Evolutionary conservation across 2,113 vertebrate species (phyloP).

Genomic region (Pelvicachromis taeniatus): DNA sequence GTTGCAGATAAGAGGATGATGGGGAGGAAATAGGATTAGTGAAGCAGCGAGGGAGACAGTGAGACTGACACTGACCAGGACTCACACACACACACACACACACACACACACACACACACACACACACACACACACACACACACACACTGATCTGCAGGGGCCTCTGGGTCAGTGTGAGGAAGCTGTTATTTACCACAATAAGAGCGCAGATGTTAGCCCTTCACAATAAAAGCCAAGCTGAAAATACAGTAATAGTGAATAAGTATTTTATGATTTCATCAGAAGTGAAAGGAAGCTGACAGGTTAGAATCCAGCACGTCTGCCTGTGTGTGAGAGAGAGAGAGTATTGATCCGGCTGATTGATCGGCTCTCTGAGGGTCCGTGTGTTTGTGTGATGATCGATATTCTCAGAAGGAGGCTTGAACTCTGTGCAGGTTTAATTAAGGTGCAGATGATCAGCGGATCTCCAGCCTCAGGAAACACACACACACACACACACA

Average conservation of each 20-base stretch:
- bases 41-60: background rate
- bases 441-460: background rate
- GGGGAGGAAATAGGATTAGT: slow-evolving; percentile 5
- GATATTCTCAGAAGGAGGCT: slow-evolving; percentile 2
- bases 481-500: background rate
- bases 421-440: background rate
- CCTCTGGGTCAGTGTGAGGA: background rate
- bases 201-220: background rate
- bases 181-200: background rate
- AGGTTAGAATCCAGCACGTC: background rate
- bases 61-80: background rate
- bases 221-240: background rate
- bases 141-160: background rate
- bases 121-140: background rate
- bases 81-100: rapidly evolving
- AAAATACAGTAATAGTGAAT: background rate
- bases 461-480: background rate
- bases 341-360: background rate
- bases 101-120: rapidly evolving
- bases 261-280: background rate
- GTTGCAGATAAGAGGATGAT: background rate
- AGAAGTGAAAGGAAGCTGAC: background rate
- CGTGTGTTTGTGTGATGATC: background rate
- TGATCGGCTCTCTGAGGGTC: background rate
- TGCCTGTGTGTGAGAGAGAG: background rate